Conservation (phyloP, 2,888 invertebrate species). For the Leucophora obtusa region DNA sequence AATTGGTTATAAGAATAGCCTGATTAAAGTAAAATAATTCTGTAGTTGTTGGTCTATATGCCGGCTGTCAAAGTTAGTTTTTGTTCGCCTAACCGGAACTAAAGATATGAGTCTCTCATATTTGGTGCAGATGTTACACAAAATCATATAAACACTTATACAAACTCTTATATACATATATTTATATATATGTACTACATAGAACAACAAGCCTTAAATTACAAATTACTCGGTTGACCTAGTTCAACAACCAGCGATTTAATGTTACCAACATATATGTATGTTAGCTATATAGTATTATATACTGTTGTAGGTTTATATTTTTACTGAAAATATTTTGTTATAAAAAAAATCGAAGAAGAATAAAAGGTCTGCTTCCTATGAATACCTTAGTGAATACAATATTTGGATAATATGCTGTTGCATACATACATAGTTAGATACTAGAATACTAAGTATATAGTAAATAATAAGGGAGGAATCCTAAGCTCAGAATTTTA, state of each 20-base stretch:
- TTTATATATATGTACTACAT: not conserved
- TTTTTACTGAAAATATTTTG: not conserved
- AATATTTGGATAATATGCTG: constrained; percentile 2
- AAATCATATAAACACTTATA: too few relatives aligned
- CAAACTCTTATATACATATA: not conserved
- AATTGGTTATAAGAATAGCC: too few relatives aligned
- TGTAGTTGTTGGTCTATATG: too few relatives aligned
- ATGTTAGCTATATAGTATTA: too few relatives aligned
- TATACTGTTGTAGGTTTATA: not conserved
- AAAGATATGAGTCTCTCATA: too few relatives aligned
- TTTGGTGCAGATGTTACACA: too few relatives aligned
- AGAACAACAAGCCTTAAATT: constrained; percentile 42
- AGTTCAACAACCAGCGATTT: constrained; percentile 43
- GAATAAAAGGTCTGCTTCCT: not conserved
- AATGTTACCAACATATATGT: not conserved
- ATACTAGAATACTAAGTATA: not conserved
- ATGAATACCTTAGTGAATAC: not conserved
- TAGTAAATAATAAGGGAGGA: not conserved
- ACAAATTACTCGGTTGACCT: constrained; percentile 61
- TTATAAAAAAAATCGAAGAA: not conserved
- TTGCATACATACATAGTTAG: too few relatives aligned
- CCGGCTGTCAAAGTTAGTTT: too few relatives aligned
- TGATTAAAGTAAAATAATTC: too few relatives aligned
- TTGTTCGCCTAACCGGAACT: too few relatives aligned
- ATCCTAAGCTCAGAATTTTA: too few relatives aligned